Conservation (phyloP, 2,797 vertebrate species). For the Cossypha dichroa region DNA sequence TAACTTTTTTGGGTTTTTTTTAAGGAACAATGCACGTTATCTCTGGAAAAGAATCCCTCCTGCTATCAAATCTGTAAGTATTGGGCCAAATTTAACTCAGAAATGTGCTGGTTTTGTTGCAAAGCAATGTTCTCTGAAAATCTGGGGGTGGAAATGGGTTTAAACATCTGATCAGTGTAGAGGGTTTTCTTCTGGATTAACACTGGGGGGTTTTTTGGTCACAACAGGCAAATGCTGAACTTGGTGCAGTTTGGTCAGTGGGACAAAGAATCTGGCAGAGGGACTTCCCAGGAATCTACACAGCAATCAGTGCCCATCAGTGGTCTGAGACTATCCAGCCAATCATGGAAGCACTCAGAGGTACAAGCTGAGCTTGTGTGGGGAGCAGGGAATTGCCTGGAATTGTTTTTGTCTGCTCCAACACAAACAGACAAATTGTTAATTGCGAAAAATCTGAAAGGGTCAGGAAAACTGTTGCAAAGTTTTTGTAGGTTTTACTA, state of each 20-base stretch:
- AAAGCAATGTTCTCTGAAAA: neutral
- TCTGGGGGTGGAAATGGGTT: neutral
- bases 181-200: neutral
- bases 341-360: slow-evolving; percentile 95
- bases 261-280: slow-evolving; percentile 96
- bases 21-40: slow-evolving; percentile 94
- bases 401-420: neutral
- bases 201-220: neutral
- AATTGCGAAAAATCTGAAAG: neutral
- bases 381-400: neutral
- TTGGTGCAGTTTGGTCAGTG: slow-evolving; percentile 91
- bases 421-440: neutral
- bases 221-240: slow-evolving; percentile 88
- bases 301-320: slow-evolving; percentile 86
- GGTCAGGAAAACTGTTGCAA: neutral
- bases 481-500: neutral
- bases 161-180: accelerated
- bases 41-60: slow-evolving; percentile 96
- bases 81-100: neutral
- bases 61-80: slow-evolving; percentile 87
- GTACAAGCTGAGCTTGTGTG: slow-evolving; percentile 66
- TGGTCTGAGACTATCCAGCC: slow-evolving; percentile 94
- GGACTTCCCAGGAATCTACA: slow-evolving; percentile 94
- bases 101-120: neutral
- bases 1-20: neutral